Conservation (phyloP, 1,140 invertebrate genomes). For the Drosophila prosaltans region DNA sequence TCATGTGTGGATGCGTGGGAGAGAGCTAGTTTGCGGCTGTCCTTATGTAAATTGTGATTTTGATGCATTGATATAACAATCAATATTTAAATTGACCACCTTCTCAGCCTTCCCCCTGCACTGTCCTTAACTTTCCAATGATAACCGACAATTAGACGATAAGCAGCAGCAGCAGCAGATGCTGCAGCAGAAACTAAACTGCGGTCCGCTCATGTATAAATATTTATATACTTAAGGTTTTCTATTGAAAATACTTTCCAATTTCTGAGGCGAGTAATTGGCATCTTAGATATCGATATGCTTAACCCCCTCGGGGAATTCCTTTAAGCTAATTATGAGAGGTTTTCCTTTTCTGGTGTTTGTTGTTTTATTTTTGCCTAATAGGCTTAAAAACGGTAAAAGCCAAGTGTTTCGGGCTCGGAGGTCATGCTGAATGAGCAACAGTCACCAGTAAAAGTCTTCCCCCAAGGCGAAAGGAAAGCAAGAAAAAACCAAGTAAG, state of each 20-base stretch:
- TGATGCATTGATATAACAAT: conserved; percentile 75
- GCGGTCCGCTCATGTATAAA: conserved; percentile 6
- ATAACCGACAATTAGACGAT: conserved; percentile 37
- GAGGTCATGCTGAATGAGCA: conserved; percentile 69
- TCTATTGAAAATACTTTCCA: conserved; percentile 1
- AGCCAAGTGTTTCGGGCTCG: conserved; percentile 30
- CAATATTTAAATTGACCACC: conserved; percentile 72
- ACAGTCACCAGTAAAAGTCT: conserved; percentile 26
- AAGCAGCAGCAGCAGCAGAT: neutral
- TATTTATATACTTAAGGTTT: conserved; percentile 12
- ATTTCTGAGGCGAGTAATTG: conserved; percentile 36
- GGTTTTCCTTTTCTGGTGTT: conserved; percentile 10
- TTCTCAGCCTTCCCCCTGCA: conserved; percentile 1
- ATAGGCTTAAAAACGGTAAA: conserved; percentile 75
- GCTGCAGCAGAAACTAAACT: neutral
- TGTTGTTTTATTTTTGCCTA: conserved; percentile 48
- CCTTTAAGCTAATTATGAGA: conserved; percentile 73
- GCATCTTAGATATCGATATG: conserved; percentile 52
- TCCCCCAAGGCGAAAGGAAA: conserved; percentile 41
- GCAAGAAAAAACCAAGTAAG: conserved; percentile 38
- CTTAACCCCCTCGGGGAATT: conserved; percentile 15
- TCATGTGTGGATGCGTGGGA: conserved; percentile 13
- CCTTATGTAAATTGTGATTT: conserved; percentile 72
- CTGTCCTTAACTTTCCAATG: conserved; percentile 24
- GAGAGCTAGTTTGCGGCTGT: conserved; percentile 62